Base-by-base conservation (phyloP, 2,888 invertebrate species). In the Megalurothrips usitatus region DNA sequence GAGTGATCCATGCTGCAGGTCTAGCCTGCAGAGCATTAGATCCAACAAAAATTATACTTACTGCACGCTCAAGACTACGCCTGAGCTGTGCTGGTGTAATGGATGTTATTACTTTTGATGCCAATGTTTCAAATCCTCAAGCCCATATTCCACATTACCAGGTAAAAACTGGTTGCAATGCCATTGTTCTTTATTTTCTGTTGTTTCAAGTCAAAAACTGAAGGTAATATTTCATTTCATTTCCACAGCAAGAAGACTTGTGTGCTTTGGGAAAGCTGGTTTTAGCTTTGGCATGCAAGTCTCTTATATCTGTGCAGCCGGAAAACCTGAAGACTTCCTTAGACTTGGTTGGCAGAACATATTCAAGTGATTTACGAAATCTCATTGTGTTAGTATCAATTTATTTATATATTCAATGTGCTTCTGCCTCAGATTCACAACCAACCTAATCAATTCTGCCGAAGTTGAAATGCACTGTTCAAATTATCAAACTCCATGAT, bases 351-450 rank as follows among this genome's bases (percentile, higher is more conserved):
- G 90, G 95, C 82, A 91, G 96, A 85, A 93, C 94, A 84, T 99
- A 98, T 89, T 98, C 98, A 68, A 90, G 93, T 26, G 99, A 99
- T 89, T 92, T 99, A 86, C 93, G 97, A 87, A 98, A 98, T 89
- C 91, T 99, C 83, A 95, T 99, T 86, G 89, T 96, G 96, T 97
- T 90, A 87, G 91, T 88, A 28, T 81, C 26, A 43, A 23, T 82
- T 58, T 78, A 49, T 49, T 79, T 43, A 10, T n/a, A 19, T 1
- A 12, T 23, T n/a, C 14, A 26, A 75, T 9, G 43, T 1, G 10
- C 75, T 43, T 80, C 34, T 43, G 6, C 34, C 2, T 43, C 34
- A 43, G 34, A 43, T 43, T 43, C 6, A 43, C 34, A 43, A 43
- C 2, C 34, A 43, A 4, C 6, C 34, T 4, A 43, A 43, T 43